Evolutionary conservation across 2,113 vertebrate genomes (phyloP).

Genomic region (Anguilla rostrata): DNA sequence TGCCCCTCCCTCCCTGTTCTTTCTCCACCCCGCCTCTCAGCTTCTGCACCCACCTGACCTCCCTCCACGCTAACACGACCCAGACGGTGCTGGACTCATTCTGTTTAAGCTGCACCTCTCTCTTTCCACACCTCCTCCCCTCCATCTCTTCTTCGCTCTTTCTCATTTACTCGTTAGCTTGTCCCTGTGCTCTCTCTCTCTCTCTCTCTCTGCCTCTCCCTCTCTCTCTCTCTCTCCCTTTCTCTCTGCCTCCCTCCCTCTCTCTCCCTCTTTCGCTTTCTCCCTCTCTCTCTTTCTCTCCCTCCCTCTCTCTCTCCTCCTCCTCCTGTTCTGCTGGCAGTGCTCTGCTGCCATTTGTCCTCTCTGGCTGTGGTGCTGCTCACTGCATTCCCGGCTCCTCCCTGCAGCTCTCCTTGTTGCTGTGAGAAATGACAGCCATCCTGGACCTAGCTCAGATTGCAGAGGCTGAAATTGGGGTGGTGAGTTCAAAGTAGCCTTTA

Average conservation of each 20-base stretch:
- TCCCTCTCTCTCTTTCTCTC: constrained; percentile 25
- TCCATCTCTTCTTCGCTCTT: constrained; percentile 18
- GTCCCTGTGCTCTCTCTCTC: constrained; percentile 24
- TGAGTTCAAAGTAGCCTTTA: constrained; percentile 58
- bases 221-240: constrained; percentile 21
- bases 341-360: neutral
- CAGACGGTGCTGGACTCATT: neutral
- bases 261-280: constrained; percentile 20
- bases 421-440: constrained; percentile 73
- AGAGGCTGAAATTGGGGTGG: constrained; percentile 68
- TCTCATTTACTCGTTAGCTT: constrained; percentile 24
- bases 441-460: constrained; percentile 75
- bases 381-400: constrained; percentile 43
- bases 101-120: constrained; percentile 10
- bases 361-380: constrained; percentile 24
- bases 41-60: constrained; percentile 4
- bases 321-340: constrained; percentile 24
- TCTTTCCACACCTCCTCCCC: constrained; percentile 38
- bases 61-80: neutral
- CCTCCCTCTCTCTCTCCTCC: constrained; percentile 16
- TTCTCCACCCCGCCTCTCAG: constrained; percentile 10
- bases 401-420: constrained; percentile 50
- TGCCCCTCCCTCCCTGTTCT: neutral
- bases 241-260: constrained; percentile 28
- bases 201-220: constrained; percentile 31